Base-by-base conservation (phyloP, 2,113 vertebrate species). In the Aphyosemion australe region DNA sequence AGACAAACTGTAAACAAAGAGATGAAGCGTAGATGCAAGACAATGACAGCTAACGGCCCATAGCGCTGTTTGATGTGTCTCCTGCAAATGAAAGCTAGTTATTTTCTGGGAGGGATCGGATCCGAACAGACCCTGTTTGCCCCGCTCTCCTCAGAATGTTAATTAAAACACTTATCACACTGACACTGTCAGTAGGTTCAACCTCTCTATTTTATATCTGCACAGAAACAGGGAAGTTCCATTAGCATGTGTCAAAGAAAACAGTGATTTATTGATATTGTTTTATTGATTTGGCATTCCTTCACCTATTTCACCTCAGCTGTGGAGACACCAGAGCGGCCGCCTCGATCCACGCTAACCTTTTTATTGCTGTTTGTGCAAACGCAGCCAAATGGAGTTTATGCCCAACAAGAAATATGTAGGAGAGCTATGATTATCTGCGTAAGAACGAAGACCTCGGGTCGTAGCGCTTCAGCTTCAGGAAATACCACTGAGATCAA, bases 231-330 rank as follows among this genome's bases (percentile, higher is more conserved):
- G 14, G 0, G 47, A 53, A 18, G 19, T 16, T 39, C 69, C 54
- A 56, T 70, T 71, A 59, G 57, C 12, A 58, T 70, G 60, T 13
- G 21, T 75, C 56, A 64, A 47, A 80, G 61, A 43, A 61, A 75
- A 66, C n/a, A 57, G 59, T 31, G 51, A 82, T 64, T 76, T 61
- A 72, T 16, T 71, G 50, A 56, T 70, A 58, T 80, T 74, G 69
- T 53, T 64, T 76, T 74, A 83, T 87, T 69, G 79, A 85, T 66
- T 57, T 6, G 8, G 11, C 55, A 84, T 77, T 10, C 63, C 75
- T 80, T 76, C 64, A 70, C 41, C 13, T 31, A 12, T 74, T 76
- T 82, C 58, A 71, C 73, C 61, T 65, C 5, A 2, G 14, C 49
- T 47, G 60, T 37, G 51, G 60, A 62, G 43, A 32, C 53, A n/a